Conservation (phyloP, 2,113 vertebrate genomes). For the Misgurnus anguillicaudatus region DNA sequence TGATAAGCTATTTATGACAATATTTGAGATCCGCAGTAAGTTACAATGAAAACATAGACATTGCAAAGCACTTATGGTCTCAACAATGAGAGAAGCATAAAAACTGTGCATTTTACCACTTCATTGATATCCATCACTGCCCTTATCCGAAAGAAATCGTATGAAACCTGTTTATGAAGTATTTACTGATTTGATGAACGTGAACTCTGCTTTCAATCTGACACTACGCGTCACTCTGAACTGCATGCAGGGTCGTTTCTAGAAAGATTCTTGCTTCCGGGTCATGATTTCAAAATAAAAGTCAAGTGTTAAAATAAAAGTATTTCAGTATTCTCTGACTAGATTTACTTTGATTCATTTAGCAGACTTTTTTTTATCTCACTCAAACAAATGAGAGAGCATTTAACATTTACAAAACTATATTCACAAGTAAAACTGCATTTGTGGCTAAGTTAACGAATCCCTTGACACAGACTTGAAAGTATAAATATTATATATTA, state of each 20-base stretch:
- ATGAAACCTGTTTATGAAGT: not conserved
- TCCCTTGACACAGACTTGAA: too few species aligned
- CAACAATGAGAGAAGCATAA: not conserved
- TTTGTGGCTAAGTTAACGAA: too few species aligned
- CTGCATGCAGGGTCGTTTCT: slow-evolving; percentile 21
- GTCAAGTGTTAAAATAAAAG: not conserved
- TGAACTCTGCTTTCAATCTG: not conserved
- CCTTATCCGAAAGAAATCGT: not conserved
- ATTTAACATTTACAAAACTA: too few species aligned
- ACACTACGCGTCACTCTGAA: too few species aligned
- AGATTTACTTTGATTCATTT: too few species aligned
- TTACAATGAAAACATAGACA: not conserved
- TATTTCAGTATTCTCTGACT: too few species aligned
- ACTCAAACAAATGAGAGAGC: too few species aligned
- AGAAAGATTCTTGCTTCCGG: slow-evolving; percentile 45
- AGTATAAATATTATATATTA: too few species aligned
- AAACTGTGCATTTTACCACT: slow-evolving; percentile 59
- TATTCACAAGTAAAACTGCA: too few species aligned
- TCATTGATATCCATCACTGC: slow-evolving; percentile 67
- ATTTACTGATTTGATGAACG: not conserved
- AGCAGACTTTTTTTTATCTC: too few species aligned
- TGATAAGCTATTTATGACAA: not conserved
- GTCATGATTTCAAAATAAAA: slow-evolving; percentile 46
- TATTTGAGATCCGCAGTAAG: too few species aligned
- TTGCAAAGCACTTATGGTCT: not conserved